Evolutionary conservation across 2,888 invertebrate genomes (phyloP).

Genomic region (Nomada lathburiana): DNA sequence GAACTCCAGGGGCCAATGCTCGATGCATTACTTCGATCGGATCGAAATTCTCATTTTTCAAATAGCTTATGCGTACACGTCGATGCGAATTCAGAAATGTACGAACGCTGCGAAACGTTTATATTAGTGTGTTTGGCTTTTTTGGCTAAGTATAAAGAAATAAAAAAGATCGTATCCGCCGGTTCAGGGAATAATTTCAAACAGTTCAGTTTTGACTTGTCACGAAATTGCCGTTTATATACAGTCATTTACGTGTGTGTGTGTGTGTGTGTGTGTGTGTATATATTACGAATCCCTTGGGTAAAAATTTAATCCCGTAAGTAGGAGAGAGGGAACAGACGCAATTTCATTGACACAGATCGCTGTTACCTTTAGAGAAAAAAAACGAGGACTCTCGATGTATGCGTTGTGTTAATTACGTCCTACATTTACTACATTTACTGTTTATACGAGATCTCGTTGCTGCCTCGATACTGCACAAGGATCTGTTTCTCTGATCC

Average conservation of each 20-base stretch:
- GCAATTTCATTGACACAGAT: conserved; percentile 44
- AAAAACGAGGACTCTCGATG: conserved; percentile 20
- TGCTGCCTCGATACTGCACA: background rate
- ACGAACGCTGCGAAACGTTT: no score
- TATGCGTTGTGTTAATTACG: conserved; percentile 52
- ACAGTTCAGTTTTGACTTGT: no score
- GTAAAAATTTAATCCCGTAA: conserved; percentile 42
- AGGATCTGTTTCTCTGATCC: conserved; percentile 14
- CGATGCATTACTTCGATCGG: no score
- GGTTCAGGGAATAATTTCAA: no score
- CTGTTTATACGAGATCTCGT: conserved; percentile 11
- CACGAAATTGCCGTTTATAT: no score
- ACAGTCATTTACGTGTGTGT: background rate
- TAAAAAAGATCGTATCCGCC: no score
- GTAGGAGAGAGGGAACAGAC: conserved; percentile 26
- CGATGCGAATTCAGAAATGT: no score
- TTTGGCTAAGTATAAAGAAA: no score
- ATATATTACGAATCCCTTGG: background rate
- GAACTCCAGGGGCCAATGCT: no score
- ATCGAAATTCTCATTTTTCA: no score
- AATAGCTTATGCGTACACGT: no score
- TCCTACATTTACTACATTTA: conserved; percentile 43
- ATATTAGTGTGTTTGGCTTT: no score
- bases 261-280: background rate
- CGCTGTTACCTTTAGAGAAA: conserved; percentile 29